A percentile compares a stretch with the other conserved stretches of the same genome.
Conservation (phyloP, 2,113 vertebrate genomes). For the Malurus elegans region DNA sequence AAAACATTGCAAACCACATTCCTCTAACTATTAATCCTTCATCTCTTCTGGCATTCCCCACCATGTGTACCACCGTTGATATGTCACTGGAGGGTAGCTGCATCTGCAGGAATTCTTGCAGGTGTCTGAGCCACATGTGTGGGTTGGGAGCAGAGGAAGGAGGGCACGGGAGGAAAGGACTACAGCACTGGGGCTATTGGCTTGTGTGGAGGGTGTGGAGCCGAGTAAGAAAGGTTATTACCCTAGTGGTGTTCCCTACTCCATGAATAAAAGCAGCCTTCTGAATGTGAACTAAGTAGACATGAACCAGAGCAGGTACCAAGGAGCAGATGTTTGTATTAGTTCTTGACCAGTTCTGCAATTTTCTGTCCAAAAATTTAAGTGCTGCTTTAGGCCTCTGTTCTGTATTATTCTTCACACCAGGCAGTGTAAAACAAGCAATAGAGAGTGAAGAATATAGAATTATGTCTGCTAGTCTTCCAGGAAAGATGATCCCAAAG, state of each 20-base stretch:
- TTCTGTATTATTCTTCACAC: neutral
- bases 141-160: neutral
- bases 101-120: neutral
- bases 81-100: neutral
- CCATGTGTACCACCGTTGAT: rapidly evolving
- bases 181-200: rapidly evolving
- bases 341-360: constrained; percentile 32
- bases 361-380: constrained; percentile 41
- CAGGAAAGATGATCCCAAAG: neutral
- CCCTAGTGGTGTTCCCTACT: neutral
- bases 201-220: neutral
- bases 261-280: constrained; percentile 34
- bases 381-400: constrained; percentile 30
- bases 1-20: neutral
- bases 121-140: rapidly evolving
- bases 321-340: constrained; percentile 62
- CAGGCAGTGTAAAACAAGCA: neutral
- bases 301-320: constrained; percentile 38
- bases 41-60: neutral
- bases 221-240: neutral
- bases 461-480: neutral
- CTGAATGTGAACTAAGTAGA: constrained; percentile 25
- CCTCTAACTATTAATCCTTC: neutral
- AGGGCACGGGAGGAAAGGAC: neutral
- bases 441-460: neutral